A percentile compares a stretch with the other conserved stretches of the same genome.
These are phyloP conservation scores for Alligator sinensis DNA, from an alignment of 2,113 vertebrate genomes.

Conservation along the genomic window DNA sequence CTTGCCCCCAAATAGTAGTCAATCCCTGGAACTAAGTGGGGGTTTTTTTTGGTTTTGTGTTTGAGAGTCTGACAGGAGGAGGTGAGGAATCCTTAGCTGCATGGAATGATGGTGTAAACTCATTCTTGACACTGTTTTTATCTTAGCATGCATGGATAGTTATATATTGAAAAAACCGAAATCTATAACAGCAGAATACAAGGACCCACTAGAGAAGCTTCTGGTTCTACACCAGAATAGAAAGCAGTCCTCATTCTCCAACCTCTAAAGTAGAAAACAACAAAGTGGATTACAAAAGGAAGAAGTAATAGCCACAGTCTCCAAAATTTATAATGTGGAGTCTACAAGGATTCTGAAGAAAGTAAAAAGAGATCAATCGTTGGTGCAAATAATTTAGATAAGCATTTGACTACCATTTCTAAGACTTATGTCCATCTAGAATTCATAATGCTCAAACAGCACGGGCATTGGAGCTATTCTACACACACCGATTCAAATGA, in stretches of 20 bases:
- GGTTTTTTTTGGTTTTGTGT: background rate
- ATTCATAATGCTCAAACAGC: too few relatives aligned
- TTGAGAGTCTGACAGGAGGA: too few relatives aligned
- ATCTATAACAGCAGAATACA: background rate
- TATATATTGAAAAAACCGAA: too few relatives aligned
- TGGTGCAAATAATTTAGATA: too few relatives aligned
- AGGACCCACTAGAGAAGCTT: background rate
- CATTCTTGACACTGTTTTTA: background rate
- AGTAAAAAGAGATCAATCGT: too few relatives aligned
- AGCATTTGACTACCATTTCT: too few relatives aligned
- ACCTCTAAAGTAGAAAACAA: background rate
- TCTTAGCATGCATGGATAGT: fast-evolving
- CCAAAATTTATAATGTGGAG: background rate
- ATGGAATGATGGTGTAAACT: background rate
- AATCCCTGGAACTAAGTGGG: background rate
- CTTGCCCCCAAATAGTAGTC: background rate
- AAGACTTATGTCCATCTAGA: too few relatives aligned
- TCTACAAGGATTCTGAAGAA: too few relatives aligned
- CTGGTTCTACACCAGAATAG: background rate
- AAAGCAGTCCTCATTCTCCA: background rate
- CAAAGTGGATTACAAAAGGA: background rate
- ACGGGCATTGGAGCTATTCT: too few relatives aligned
- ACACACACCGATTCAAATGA: too few relatives aligned
- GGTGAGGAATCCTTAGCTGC: background rate
- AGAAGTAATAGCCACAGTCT: background rate